A percentile compares a stretch with the other conserved stretches of the same genome.
Evolutionary conservation across 2,113 vertebrate genomes (phyloP).

Genomic region (Datnioides undecimradiatus): DNA sequence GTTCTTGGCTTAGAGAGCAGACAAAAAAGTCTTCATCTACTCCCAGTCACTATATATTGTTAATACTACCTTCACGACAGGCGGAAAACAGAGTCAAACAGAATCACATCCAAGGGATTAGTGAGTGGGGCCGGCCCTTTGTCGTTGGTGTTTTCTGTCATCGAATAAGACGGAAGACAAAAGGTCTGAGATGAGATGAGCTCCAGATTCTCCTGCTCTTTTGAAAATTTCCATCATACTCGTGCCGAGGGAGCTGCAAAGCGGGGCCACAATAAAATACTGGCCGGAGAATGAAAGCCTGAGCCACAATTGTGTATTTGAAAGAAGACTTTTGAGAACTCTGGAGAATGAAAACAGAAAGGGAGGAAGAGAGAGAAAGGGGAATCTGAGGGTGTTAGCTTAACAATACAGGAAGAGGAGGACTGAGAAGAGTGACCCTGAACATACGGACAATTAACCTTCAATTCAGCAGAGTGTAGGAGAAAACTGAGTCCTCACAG

Average conservation of each 20-base stretch:
- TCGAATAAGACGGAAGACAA: conserved; percentile 34
- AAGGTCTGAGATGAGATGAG: conserved; percentile 52
- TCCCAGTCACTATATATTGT: not conserved
- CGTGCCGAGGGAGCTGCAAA: not conserved
- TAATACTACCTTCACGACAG: not conserved
- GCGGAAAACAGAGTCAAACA: not conserved
- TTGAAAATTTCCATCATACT: conserved; percentile 34
- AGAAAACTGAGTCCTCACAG: conserved; percentile 6
- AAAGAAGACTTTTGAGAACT: conserved; percentile 33
- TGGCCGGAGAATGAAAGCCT: conserved; percentile 17
- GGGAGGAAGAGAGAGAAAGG: not conserved
- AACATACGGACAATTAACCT: conserved; percentile 51
- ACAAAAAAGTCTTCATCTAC: too few species aligned
- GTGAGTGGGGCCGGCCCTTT: not conserved
- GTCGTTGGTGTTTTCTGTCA: not conserved
- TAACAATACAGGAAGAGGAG: conserved; percentile 23
- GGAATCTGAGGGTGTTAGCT: conserved; percentile 13
- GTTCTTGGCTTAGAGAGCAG: too few species aligned
- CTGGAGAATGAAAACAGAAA: conserved; percentile 18
- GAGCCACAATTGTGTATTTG: conserved; percentile 28
- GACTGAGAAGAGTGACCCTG: conserved; percentile 44
- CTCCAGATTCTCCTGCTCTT: conserved; percentile 23
- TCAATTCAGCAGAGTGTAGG: conserved; percentile 19
- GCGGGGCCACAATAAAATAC: conserved; percentile 10
- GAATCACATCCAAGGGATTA: not conserved